Conservation (phyloP, 2,888 invertebrate species). For the Agrypnus murinus region DNA sequence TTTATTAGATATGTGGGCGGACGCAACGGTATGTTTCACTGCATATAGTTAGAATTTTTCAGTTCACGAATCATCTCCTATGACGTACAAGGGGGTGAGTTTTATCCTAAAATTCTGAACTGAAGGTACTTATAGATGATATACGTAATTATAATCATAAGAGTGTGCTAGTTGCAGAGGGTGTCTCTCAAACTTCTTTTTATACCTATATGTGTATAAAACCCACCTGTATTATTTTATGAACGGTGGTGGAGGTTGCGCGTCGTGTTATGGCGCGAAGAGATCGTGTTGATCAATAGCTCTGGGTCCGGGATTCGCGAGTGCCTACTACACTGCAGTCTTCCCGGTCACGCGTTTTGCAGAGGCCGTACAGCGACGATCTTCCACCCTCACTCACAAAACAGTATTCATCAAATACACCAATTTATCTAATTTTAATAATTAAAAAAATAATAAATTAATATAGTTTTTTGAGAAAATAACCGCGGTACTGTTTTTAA, state of each 20-base stretch:
- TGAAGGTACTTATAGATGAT: too few relatives aligned
- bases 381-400: slow-evolving; percentile 43
- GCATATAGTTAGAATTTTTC: too few relatives aligned
- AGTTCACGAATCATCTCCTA: too few relatives aligned
- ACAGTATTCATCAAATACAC: slow-evolving; percentile 49
- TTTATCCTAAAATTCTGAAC: too few relatives aligned
- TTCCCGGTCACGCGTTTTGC: slow-evolving; percentile 61
- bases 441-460: slow-evolving; percentile 8
- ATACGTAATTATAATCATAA: too few relatives aligned
- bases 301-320: slow-evolving; percentile 56
- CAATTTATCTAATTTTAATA: slow-evolving; percentile 35
- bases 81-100: too few relatives aligned
- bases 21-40: too few relatives aligned
- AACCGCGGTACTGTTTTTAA: neutral
- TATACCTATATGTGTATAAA: too few relatives aligned
- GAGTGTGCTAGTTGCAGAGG: too few relatives aligned
- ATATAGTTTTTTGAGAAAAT: too few relatives aligned
- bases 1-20: too few relatives aligned
- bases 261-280: slow-evolving; percentile 56
- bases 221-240: slow-evolving; percentile 51
- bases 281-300: slow-evolving; percentile 53
- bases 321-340: slow-evolving; percentile 60
- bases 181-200: too few relatives aligned
- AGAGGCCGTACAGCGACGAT: slow-evolving; percentile 55
- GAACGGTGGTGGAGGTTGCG: slow-evolving; percentile 53